These are phyloP conservation scores for Ceryle rudis DNA, from an alignment of 2,797 vertebrate genomes.

Conservation along the genomic window DNA sequence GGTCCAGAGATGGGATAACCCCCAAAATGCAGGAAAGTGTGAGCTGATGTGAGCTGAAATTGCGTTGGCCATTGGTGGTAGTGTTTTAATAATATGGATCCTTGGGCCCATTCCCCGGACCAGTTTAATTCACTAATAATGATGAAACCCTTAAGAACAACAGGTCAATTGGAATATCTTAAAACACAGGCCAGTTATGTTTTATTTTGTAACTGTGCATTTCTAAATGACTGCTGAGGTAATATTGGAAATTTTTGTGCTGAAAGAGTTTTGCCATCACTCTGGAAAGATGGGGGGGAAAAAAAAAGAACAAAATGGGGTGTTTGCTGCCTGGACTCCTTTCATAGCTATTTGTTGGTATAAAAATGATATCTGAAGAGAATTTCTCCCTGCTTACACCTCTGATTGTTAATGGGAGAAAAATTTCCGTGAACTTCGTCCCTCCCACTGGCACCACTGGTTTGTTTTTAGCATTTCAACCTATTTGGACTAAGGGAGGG, in stretches of 20 bases:
- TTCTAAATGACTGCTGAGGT: not conserved
- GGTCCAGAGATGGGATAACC: not conserved
- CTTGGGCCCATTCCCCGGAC: not conserved
- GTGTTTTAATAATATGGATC: not conserved
- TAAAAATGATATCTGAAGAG: constrained; percentile 1
- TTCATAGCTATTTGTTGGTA: not conserved
- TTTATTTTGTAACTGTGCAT: not conserved
- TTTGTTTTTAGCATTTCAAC: not conserved
- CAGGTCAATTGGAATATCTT: not conserved
- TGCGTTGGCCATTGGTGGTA: rapidly evolving
- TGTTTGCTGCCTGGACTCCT: constrained; percentile 28
- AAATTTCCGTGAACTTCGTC: not conserved
- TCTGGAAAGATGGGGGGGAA: not conserved
- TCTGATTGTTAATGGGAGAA: constrained; percentile 23
- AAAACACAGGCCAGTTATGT: not conserved
- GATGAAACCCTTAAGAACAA: not conserved
- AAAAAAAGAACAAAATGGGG: not conserved
- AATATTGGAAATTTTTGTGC: not conserved
- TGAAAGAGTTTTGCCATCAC: not conserved
- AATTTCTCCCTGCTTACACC: not conserved
- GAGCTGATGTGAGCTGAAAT: not conserved
- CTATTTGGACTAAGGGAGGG: not conserved
- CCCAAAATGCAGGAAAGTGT: not conserved
- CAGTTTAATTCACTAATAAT: not conserved
- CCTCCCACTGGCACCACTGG: not conserved